Percentiles rank a stretch among this genome's conserved stretches.
phyloP scores from a whole-genome alignment of 1,140 invertebrate genomes.

The Lepidurus arcticus region DNA sequence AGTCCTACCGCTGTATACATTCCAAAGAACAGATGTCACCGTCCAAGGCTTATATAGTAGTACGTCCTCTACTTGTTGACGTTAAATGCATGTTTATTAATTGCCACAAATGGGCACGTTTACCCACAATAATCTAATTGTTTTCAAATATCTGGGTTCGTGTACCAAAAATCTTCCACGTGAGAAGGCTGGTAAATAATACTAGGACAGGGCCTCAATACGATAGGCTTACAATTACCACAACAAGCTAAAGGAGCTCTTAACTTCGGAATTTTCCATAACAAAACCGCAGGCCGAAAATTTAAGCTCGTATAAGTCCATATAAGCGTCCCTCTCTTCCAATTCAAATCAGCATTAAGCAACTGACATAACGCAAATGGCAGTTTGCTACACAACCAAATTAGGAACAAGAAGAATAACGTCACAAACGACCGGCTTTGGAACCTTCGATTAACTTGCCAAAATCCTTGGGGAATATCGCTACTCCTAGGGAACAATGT shows the following conservation, averaged over 20 bases:
- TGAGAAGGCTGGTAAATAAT: neutral
- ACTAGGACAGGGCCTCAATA: neutral
- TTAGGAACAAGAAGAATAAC: neutral
- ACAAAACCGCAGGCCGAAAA: neutral
- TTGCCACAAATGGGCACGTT: neutral
- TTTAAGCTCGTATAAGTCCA: neutral
- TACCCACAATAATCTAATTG: neutral
- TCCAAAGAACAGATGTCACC: too few species aligned
- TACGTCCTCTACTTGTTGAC: neutral
- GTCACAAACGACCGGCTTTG: neutral
- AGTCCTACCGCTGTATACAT: too few species aligned
- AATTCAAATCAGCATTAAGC: neutral
- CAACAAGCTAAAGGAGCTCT: neutral
- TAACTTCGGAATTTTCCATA: constrained; percentile 2
- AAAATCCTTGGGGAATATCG: neutral
- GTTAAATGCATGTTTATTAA: neutral
- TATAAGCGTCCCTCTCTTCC: neutral
- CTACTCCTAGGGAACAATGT: neutral
- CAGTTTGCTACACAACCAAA: neutral
- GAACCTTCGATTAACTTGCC: neutral
- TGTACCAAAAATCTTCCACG: neutral
- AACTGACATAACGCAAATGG: neutral
- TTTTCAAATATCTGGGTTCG: neutral
- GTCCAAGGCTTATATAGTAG: too few species aligned
- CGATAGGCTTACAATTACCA: neutral